These are phyloP conservation scores for Tridacna crocea DNA, from an alignment of 2,888 invertebrate species.

Conservation along the genomic window DNA sequence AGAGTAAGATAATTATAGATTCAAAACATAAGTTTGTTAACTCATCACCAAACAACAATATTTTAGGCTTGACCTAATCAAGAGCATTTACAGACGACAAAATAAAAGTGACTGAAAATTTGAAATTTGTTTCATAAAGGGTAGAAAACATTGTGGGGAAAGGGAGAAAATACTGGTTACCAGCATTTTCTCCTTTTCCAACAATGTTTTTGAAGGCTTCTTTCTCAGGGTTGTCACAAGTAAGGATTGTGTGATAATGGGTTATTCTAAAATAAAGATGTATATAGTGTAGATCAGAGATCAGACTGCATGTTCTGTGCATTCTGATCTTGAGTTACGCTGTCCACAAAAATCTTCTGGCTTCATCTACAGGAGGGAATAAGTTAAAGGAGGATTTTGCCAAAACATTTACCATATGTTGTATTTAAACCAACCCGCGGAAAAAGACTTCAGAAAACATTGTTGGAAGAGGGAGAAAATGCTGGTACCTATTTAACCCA, in stretches of 20 bases:
- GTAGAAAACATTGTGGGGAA: not conserved
- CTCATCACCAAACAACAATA: not conserved
- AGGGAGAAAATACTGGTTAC: not conserved
- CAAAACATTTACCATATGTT: not conserved
- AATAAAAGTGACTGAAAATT: too few species aligned
- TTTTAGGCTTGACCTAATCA: not conserved
- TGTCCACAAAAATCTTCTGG: too few species aligned
- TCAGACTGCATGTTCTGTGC: too few species aligned
- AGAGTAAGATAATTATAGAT: too few species aligned
- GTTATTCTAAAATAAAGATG: too few species aligned
- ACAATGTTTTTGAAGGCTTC: not conserved
- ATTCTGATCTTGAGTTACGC: not conserved
- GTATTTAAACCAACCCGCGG: not conserved
- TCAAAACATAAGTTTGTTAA: too few species aligned
- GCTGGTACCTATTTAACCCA: too few species aligned
- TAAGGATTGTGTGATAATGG: not conserved
- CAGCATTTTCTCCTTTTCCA: not conserved
- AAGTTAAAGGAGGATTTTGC: not conserved
- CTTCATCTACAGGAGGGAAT: too few species aligned
- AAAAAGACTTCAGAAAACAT: not conserved
- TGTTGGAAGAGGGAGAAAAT: too few species aligned
- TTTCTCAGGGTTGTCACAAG: not conserved
- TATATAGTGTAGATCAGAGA: too few species aligned
- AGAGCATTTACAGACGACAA: too few species aligned
- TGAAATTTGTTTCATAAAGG: too few species aligned